These are phyloP conservation scores for Meiosimyza decipiens DNA, from an alignment of 2,888 invertebrate species.

Conservation along the genomic window DNA sequence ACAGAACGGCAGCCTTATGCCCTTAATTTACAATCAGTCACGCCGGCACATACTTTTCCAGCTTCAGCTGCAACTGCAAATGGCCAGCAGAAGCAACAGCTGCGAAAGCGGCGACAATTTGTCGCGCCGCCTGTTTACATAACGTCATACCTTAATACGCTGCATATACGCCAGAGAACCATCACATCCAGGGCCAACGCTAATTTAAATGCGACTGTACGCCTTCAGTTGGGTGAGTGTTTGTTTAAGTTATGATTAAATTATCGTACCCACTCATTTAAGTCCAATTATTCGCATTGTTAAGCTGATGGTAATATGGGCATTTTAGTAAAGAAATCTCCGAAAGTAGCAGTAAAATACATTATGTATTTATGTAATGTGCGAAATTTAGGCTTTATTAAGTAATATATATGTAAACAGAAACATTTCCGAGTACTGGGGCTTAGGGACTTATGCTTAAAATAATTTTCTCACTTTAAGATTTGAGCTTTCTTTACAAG, in stretches of 20 bases:
- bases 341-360: too few species aligned
- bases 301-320: background rate
- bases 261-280: constrained; percentile 35
- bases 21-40: constrained; percentile 16
- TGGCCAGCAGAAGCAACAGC: constrained; percentile 69
- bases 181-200: constrained; percentile 63
- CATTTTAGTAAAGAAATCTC: too few species aligned
- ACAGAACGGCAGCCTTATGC: constrained; percentile 28
- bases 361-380: too few species aligned
- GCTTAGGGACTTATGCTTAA: too few species aligned
- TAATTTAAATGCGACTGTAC: constrained; percentile 73
- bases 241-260: constrained; percentile 39
- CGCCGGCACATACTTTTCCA: constrained; percentile 11
- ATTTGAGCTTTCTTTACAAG: too few species aligned
- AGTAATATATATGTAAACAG: too few species aligned
- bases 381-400: too few species aligned
- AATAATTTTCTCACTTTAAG: too few species aligned
- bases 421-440: too few species aligned
- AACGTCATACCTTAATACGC: constrained; percentile 76
- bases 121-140: constrained; percentile 70
- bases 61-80: constrained; percentile 13
- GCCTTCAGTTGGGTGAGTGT: constrained; percentile 70
- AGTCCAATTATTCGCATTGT: constrained; percentile 10
- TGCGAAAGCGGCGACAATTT: constrained; percentile 12
- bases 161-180: constrained; percentile 71